phyloP scores from a whole-genome alignment of 2,888 invertebrate species.

The Ischnura elegans region DNA sequence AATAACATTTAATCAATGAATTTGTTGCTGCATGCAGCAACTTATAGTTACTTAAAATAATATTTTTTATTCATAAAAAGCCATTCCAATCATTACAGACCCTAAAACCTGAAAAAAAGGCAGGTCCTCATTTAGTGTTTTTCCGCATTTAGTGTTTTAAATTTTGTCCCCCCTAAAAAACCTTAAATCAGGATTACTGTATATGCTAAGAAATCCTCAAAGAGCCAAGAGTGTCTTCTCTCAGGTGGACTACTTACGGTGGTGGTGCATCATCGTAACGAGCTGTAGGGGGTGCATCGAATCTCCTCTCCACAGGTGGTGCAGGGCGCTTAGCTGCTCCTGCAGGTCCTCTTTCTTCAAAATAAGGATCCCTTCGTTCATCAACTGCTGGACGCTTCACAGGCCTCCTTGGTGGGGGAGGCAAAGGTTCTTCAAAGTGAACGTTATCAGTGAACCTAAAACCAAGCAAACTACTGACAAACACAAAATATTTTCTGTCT shows the following conservation, averaged over 20 bases:
- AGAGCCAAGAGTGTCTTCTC: not conserved
- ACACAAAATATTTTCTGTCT: not conserved
- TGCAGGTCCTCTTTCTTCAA: conserved; percentile 75
- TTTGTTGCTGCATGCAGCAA: too few relatives aligned
- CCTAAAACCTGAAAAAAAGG: too few relatives aligned
- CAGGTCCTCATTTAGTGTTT: too few relatives aligned
- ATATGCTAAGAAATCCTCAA: not conserved
- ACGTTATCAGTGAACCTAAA: conserved; percentile 59
- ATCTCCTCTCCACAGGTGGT: conserved; percentile 76
- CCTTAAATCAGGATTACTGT: too few relatives aligned
- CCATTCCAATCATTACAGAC: too few relatives aligned
- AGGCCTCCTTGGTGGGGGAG: conserved; percentile 76
- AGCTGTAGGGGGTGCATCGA: conserved; percentile 82
- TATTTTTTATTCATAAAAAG: too few relatives aligned
- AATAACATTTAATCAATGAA: too few relatives aligned
- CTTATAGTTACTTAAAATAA: too few relatives aligned
- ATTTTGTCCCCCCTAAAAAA: too few relatives aligned
- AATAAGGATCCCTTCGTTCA: conserved; percentile 77
- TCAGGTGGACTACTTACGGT: not conserved
- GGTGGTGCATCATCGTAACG: conserved; percentile 78
- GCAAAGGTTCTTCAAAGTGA: conserved; percentile 59
- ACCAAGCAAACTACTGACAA: conserved; percentile 59
- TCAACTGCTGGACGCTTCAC: conserved; percentile 80
- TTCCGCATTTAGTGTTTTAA: too few relatives aligned
- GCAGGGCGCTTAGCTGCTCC: conserved; percentile 73